Conservation (phyloP, 2,888 invertebrate species). For the Plebejus melissa region DNA sequence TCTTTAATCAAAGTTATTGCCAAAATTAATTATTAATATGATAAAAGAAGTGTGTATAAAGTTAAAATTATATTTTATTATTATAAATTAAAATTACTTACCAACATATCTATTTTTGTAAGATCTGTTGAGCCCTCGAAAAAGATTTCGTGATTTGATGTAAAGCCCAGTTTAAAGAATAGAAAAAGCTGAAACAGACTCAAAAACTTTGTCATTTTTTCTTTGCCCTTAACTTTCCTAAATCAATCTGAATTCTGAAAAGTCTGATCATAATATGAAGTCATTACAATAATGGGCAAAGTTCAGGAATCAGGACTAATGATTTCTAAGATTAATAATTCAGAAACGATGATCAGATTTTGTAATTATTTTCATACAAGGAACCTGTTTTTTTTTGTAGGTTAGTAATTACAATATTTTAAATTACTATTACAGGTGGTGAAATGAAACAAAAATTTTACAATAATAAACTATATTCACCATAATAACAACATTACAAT, state of each 20-base stretch:
- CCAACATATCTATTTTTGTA: conserved; percentile 20
- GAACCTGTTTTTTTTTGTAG: no score
- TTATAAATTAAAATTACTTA: conserved; percentile 7
- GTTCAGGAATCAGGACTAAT: neutral
- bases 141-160: neutral
- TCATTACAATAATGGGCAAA: conserved; percentile 5
- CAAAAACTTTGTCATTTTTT: neutral
- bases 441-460: neutral
- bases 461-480: conserved; percentile 7
- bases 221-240: no score
- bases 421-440: neutral
- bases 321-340: conserved; percentile 18
- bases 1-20: neutral
- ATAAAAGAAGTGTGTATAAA: neutral
- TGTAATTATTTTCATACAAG: neutral
- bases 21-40: neutral
- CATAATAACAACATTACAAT: neutral
- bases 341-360: conserved; percentile 9
- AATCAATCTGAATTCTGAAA: neutral
- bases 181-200: neutral
- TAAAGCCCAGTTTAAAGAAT: neutral
- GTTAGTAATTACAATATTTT: no score
- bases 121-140: neutral
- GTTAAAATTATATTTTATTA: neutral
- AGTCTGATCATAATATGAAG: neutral